Conservation (phyloP, 2,113 vertebrate genomes). For the Vidua macroura region DNA sequence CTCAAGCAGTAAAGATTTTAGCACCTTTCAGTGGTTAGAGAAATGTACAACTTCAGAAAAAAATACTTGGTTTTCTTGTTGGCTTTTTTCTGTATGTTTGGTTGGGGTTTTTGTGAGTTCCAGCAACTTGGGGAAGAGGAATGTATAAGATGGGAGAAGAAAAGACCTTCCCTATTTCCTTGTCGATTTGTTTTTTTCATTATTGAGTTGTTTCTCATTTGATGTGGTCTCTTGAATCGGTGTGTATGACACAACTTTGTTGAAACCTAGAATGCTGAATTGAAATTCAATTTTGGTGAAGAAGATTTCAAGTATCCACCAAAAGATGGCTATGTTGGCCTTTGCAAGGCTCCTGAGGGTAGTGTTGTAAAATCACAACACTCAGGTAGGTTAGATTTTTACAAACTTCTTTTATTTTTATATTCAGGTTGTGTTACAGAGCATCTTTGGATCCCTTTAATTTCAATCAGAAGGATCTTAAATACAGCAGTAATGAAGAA, state of each 20-base stretch:
- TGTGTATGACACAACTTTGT: neutral
- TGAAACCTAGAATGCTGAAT: constrained; percentile 87
- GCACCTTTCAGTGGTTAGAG: accelerated
- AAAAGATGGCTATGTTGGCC: constrained; percentile 85
- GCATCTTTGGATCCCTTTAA: neutral
- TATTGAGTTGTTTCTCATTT: neutral
- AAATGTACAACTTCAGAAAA: neutral
- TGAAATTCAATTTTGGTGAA: constrained; percentile 96
- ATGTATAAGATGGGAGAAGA: neutral
- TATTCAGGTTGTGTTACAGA: neutral
- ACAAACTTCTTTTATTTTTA: neutral
- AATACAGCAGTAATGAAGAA: neutral
- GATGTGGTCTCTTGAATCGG: neutral
- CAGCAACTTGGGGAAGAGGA: neutral
- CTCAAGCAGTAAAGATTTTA: neutral
- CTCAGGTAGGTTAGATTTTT: constrained; percentile 75
- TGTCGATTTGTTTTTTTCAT: neutral
- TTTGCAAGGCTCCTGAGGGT: constrained; percentile 84
- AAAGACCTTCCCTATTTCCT: neutral
- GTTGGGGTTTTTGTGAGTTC: neutral
- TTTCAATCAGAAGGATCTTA: neutral
- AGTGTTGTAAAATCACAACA: constrained; percentile 86
- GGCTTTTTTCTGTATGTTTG: neutral
- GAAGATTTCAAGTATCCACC: constrained; percentile 90
- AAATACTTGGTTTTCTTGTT: neutral